These are phyloP conservation scores for Atopsyche davidsoni DNA, from an alignment of 1,140 invertebrate species.

Conservation along the genomic window DNA sequence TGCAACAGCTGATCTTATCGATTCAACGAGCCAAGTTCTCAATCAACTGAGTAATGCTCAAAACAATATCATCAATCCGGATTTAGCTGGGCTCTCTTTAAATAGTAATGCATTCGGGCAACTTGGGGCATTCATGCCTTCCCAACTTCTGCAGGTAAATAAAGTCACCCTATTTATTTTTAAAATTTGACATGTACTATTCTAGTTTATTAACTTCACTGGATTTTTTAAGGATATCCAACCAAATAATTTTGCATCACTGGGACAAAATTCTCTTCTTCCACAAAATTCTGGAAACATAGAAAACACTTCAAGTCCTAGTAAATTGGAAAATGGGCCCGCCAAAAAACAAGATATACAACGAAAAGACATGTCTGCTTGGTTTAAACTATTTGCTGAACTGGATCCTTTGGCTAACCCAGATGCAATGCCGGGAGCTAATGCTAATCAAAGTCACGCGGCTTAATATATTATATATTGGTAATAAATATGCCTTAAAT, in stretches of 20 bases:
- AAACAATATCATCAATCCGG: conserved; percentile 32
- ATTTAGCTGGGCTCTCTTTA: conserved; percentile 40
- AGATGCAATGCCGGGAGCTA: conserved; percentile 43
- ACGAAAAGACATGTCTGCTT: conserved; percentile 54
- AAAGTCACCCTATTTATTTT: conserved; percentile 28
- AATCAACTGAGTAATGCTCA: conserved; percentile 10
- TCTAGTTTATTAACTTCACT: background rate
- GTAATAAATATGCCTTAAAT: no score
- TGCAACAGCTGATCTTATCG: conserved; percentile 6
- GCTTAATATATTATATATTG: no score
- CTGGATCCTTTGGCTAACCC: conserved; percentile 84
- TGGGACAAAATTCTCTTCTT: conserved; percentile 1
- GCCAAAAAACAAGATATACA: conserved; percentile 30
- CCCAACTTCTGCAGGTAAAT: conserved; percentile 43
- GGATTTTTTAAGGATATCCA: background rate
- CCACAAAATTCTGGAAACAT: conserved; percentile 23
- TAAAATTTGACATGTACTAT: background rate
- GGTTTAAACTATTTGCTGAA: conserved; percentile 91
- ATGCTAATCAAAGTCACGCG: conserved; percentile 43
- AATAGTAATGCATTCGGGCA: conserved; percentile 36
- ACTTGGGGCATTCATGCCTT: conserved; percentile 44
- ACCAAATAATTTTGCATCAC: background rate
- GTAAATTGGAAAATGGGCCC: conserved; percentile 13
- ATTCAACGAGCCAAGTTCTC: conserved; percentile 4
- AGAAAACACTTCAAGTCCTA: background rate